Evolutionary conservation across 2,888 invertebrate species (phyloP), one percentile per base, ranked within the genome.

Genomic region (Perithous albicinctus): DNA sequence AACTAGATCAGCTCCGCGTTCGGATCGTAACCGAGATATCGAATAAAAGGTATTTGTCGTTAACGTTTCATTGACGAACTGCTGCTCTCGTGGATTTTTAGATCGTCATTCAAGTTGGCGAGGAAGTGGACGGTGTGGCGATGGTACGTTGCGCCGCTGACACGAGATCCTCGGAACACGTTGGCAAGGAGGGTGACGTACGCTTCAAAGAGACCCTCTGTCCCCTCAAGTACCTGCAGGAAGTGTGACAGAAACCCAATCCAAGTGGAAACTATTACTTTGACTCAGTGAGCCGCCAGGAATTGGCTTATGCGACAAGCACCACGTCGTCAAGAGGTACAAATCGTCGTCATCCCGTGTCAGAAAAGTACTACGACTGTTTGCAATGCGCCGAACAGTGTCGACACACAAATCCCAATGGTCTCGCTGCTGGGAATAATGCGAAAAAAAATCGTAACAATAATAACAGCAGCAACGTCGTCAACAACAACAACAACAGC

Each of bases 141-240:
- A 97, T 97, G 96, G 97, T 99, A 84, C 95, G 98, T 73, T 97
- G 97, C 61, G 98, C 98, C 0, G 97, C 98, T 90, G 98, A 97
- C 94, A 97, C 97, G 2, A 78, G 89, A 54, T 89, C 91, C 0
- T 87, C 91, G 6, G 90, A 90, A 15, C 91, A 90, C 70, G 88
- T 87, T 1, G 88, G 87, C 20, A 92, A 91, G 54, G 91, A 92
- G 66, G 91, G 90, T n/a, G 92, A 92, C 56, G 89, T 91, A 0
- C 88, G 90, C 6, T 90, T 88, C 87, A 91, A 89, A 87, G 97
- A 98, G 93, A 98, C 97, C 79, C 96, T 97, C 86, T 99, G 98
- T 93, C 98, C 98, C n/a, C 93, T 97, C 51, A 98, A 98, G 93
- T 99, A 98, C 92, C 95, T 99, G 83, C 97, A 98, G 94, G 98